A percentile compares a stretch with the other conserved stretches of the same genome.
Evolutionary conservation across 2,113 vertebrate species (phyloP).

Genomic region (Indicator maculatus): DNA sequence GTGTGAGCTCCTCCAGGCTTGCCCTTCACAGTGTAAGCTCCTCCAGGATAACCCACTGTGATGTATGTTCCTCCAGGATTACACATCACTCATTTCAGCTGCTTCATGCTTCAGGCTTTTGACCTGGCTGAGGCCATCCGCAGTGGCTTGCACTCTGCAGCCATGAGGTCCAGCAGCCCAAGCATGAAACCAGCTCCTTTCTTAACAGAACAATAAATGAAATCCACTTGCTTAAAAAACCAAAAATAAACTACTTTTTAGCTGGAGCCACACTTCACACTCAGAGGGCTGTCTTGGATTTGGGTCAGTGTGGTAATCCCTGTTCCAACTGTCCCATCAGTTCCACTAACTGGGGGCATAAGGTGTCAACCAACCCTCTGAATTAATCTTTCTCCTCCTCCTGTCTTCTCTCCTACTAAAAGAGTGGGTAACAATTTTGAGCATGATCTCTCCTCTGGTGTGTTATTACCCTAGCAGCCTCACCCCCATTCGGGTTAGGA

Average conservation of each 20-base stretch:
- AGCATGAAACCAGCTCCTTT: not conserved
- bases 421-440: slow-evolving; percentile 13
- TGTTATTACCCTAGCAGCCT: not conserved
- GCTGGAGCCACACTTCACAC: not conserved
- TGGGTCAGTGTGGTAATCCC: slow-evolving; percentile 37
- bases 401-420: slow-evolving; percentile 47
- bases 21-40: not conserved
- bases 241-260: not conserved
- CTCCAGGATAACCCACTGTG: not conserved
- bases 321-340: slow-evolving; percentile 41
- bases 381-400: slow-evolving; percentile 34
- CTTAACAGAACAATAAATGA: not conserved
- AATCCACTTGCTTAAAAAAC: not conserved
- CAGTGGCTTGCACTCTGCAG: fast-evolving
- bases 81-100: not conserved
- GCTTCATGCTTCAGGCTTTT: not conserved
- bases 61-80: not conserved
- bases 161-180: fast-evolving
- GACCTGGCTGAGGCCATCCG: fast-evolving
- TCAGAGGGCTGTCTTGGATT: slow-evolving; percentile 24
- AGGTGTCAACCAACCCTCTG: not conserved
- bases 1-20: not conserved
- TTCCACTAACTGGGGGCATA: not conserved
- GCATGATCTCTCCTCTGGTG: not conserved
- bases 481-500: not conserved